Base-by-base conservation (phyloP, 2,888 invertebrate genomes). In the Apamea sordens region DNA sequence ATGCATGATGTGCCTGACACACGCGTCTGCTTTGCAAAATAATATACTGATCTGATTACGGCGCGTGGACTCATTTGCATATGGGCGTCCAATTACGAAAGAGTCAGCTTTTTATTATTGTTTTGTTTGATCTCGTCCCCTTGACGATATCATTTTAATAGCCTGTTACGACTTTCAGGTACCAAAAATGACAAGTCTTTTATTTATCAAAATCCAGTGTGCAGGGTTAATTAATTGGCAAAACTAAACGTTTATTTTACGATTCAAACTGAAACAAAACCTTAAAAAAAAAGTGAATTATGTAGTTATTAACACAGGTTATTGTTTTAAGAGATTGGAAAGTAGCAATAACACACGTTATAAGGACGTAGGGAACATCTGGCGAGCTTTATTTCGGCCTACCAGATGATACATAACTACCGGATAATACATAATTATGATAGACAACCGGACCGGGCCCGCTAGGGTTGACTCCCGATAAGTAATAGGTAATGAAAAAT, bases 401-500 rank as follows among this genome's bases (percentile, higher is more conserved):
- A 65, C 13, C 53, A 86, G 80, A 73, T 78, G 78, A 72, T 83
- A 80, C 10, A 24, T 7, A 65, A 32, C 59, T 50, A 61, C 36
- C 47, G 76, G 72, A 80, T 78, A 86, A 81, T 77, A 84, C 79
- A 84, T 84, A 79, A 79, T 86, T 84, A 84, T 86, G 82, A 86
- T 63, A 53, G 77, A 82, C 73, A 82, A 64, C 56, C 67, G 44
- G n/a, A 21, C 32, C 28, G 41, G 21, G 21, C 41, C 4, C 5
- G 59, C 28, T 44, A 36, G 70, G 85, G 85, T 56, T 36, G 67
- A 15, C 56, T 44, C 36, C 24, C 21, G 18, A 41, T 50, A 28
- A 28, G n/a, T 53, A 63, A 63, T 11, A n/a, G 15, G n/a, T 59
- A 59, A 63, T 59, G 32, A 69, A 65, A 83, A 70, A 61, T 61